Evolutionary conservation across 2,888 invertebrate genomes (phyloP).

Genomic region (Phaonia tiefii): DNA sequence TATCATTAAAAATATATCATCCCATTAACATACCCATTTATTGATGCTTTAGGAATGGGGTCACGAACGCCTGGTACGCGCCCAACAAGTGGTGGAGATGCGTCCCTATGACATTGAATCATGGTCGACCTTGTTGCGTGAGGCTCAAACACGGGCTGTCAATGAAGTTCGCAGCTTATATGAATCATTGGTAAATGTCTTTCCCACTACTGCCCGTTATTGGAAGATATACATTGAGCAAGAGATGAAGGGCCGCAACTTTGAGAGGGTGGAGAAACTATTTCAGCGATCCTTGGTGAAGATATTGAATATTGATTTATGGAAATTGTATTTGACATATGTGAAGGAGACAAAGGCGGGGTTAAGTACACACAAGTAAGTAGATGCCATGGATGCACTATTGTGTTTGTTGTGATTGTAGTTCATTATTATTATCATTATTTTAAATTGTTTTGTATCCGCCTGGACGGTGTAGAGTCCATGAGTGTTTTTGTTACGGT

Average conservation of each 20-base stretch:
- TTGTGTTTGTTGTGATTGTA: too few species aligned
- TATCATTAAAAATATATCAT: too few species aligned
- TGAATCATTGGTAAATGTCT: conserved; percentile 95
- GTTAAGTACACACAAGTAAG: conserved; percentile 95
- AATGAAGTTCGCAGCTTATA: conserved; percentile 95
- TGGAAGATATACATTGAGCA: conserved; percentile 99
- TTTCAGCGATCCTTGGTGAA: conserved; percentile 99
- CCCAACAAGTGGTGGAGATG: conserved; percentile 92
- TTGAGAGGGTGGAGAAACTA: conserved; percentile 99
- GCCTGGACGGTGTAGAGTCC: too few species aligned
- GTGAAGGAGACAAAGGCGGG: conserved; percentile 98
- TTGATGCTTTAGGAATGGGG: conserved; percentile 88
- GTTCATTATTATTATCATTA: too few species aligned
- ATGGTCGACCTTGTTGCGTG: conserved; percentile 97
- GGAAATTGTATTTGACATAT: conserved; percentile 98
- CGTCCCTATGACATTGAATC: conserved; percentile 97
- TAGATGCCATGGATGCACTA: conserved; percentile 70
- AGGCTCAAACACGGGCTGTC: conserved; percentile 93
- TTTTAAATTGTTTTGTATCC: too few species aligned
- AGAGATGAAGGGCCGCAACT: conserved; percentile 98
- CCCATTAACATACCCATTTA: neutral
- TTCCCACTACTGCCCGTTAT: conserved; percentile 97
- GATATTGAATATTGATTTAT: conserved; percentile 98
- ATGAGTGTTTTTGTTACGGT: too few species aligned
- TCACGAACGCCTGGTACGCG: conserved; percentile 90